Evolutionary conservation across 2,888 invertebrate genomes (phyloP).

Genomic region (Temnothorax unifasciatus): DNA sequence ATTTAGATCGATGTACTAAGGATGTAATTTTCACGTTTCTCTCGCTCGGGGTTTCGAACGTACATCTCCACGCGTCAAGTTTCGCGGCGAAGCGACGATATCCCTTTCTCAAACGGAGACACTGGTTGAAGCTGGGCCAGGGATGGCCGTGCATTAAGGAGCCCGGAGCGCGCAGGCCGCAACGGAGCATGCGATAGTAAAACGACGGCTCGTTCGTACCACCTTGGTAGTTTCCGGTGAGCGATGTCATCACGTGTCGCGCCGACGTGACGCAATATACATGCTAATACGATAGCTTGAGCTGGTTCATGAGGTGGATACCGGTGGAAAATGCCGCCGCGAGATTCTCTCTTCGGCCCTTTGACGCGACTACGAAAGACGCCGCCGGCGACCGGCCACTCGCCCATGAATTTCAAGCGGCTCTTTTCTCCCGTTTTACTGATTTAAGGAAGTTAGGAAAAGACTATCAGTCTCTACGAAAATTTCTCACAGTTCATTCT

Average conservation of each 20-base stretch:
- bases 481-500: slow-evolving; percentile 14
- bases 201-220: slow-evolving; percentile 58
- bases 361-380: slow-evolving; percentile 45
- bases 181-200: slow-evolving; percentile 55
- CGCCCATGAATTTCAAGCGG: slow-evolving; percentile 42
- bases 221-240: slow-evolving; percentile 64
- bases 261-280: slow-evolving; percentile 79
- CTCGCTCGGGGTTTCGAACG: neutral
- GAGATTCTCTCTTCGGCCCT: slow-evolving; percentile 39
- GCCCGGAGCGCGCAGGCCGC: slow-evolving; percentile 32
- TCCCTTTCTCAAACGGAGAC: slow-evolving; percentile 38
- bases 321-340: slow-evolving; percentile 65
- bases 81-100: slow-evolving; percentile 50
- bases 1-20: neutral
- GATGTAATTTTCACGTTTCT: slow-evolving; percentile 35
- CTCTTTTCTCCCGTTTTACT: neutral
- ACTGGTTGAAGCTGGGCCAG: slow-evolving; percentile 35
- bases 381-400: slow-evolving; percentile 11
- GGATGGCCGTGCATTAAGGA: slow-evolving; percentile 34
- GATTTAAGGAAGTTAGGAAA: neutral
- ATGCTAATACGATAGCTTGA: slow-evolving; percentile 77
- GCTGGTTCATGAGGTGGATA: slow-evolving; percentile 66
- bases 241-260: slow-evolving; percentile 68
- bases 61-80: slow-evolving; percentile 50
- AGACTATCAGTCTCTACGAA: slow-evolving; percentile 1